Percentiles rank a stretch among this genome's conserved stretches.
Conservation (phyloP, 2,888 invertebrate genomes). For the Nectonema munidae region DNA sequence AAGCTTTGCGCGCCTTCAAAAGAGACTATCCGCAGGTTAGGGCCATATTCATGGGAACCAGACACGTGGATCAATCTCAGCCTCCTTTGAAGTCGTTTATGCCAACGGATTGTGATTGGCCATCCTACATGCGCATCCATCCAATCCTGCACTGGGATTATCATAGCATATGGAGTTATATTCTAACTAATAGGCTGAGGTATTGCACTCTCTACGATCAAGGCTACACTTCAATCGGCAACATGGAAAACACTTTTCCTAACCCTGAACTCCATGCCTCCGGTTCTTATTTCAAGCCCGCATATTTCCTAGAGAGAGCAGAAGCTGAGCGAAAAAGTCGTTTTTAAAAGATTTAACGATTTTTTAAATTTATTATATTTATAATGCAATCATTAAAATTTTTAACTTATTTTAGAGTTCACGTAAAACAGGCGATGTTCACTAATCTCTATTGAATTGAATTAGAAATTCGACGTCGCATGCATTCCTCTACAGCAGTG, state of each 20-base stretch:
- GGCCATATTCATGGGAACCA: slow-evolving; percentile 61
- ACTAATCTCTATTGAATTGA: too few species aligned
- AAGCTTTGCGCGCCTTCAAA: slow-evolving; percentile 34
- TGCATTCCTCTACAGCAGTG: too few species aligned
- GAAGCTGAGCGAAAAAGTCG: slow-evolving; percentile 30
- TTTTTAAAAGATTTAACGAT: too few species aligned
- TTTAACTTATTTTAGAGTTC: too few species aligned
- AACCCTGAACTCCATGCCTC: slow-evolving; percentile 36
- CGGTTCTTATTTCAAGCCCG: slow-evolving; percentile 28
- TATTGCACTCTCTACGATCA: slow-evolving; percentile 62
- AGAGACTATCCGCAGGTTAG: slow-evolving; percentile 31
- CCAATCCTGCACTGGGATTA: slow-evolving; percentile 73
- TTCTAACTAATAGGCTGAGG: slow-evolving; percentile 40
- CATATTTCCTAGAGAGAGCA: slow-evolving; percentile 35
- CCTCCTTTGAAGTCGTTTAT: not conserved
- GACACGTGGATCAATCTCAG: slow-evolving; percentile 39
- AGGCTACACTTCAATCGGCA: slow-evolving; percentile 67
- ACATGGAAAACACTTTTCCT: slow-evolving; percentile 39
- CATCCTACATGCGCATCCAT: slow-evolving; percentile 48
- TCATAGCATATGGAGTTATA: slow-evolving; percentile 57
- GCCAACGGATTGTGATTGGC: slow-evolving; percentile 35
- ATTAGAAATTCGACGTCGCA: too few species aligned
- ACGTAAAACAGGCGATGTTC: too few species aligned
- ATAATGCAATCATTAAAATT: too few species aligned
- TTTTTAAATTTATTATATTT: too few species aligned